phyloP scores from a whole-genome alignment of 1,140 invertebrate species.

The Harpegnathos saltator region DNA sequence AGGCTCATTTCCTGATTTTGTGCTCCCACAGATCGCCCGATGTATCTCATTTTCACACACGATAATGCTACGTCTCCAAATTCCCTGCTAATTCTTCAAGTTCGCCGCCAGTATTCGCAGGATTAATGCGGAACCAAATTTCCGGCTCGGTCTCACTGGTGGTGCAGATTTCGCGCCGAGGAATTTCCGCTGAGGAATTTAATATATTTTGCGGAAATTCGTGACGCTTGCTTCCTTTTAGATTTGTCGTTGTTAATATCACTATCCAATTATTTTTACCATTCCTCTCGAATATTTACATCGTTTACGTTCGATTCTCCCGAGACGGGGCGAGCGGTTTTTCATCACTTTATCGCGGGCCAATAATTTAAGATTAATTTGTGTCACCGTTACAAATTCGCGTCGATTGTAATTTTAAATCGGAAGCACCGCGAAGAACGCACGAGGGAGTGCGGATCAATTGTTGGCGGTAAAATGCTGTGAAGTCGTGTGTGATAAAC shows the following conservation, averaged over 20 bases:
- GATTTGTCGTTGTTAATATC: background rate
- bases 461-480: too few species aligned
- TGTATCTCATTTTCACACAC: slow-evolving; percentile 31
- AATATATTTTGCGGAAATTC: slow-evolving; percentile 34
- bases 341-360: too few species aligned
- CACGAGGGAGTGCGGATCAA: too few species aligned
- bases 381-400: too few species aligned
- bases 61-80: background rate
- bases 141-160: slow-evolving; percentile 3
- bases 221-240: background rate
- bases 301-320: background rate
- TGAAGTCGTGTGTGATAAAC: too few species aligned
- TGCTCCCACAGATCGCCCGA: slow-evolving; percentile 40
- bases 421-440: too few species aligned
- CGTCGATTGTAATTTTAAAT: too few species aligned
- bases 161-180: slow-evolving; percentile 14
- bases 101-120: too few species aligned
- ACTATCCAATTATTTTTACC: background rate
- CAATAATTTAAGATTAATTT: too few species aligned
- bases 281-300: background rate
- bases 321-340: too few species aligned
- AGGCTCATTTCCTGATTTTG: slow-evolving; percentile 23
- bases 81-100: too few species aligned
- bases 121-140: too few species aligned
- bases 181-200: slow-evolving; percentile 36